A percentile compares a stretch with the other conserved stretches of the same genome.
These are phyloP conservation scores for Rhea americana DNA, from an alignment of 2,113 vertebrate species.

Conservation along the genomic window DNA sequence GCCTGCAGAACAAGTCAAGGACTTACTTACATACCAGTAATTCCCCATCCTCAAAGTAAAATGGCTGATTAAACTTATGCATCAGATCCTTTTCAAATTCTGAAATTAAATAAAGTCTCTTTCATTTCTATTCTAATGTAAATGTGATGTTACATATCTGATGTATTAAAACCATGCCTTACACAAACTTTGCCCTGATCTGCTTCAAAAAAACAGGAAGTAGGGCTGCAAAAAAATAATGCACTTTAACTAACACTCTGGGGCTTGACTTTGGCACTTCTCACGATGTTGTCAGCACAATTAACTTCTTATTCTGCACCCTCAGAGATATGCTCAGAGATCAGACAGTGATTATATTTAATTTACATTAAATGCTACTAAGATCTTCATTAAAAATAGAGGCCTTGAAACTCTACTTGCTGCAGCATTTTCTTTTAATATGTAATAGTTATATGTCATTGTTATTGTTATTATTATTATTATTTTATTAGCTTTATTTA, in stretches of 20 bases:
- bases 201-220: background rate
- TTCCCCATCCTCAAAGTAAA: background rate
- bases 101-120: background rate
- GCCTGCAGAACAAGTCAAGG: background rate
- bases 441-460: background rate
- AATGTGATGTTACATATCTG: background rate
- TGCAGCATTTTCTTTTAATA: conserved; percentile 43
- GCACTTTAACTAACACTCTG: background rate
- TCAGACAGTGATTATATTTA: conserved; percentile 48
- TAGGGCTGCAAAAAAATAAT: background rate
- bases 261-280: conserved; percentile 6
- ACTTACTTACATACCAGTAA: background rate
- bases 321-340: background rate
- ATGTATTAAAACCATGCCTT: background rate
- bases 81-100: background rate
- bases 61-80: background rate
- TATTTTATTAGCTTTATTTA: conserved; percentile 24
- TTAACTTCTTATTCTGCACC: conserved; percentile 40
- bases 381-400: conserved; percentile 22
- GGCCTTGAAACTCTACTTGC: background rate
- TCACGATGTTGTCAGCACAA: conserved; percentile 18
- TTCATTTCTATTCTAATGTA: conserved; percentile 17
- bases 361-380: conserved; percentile 60
- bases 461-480: background rate
- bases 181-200: background rate